A percentile compares a stretch with the other conserved stretches of the same genome.
Evolutionary conservation across 1,140 invertebrate species (phyloP).

Genomic region (Hetaerina americana): DNA sequence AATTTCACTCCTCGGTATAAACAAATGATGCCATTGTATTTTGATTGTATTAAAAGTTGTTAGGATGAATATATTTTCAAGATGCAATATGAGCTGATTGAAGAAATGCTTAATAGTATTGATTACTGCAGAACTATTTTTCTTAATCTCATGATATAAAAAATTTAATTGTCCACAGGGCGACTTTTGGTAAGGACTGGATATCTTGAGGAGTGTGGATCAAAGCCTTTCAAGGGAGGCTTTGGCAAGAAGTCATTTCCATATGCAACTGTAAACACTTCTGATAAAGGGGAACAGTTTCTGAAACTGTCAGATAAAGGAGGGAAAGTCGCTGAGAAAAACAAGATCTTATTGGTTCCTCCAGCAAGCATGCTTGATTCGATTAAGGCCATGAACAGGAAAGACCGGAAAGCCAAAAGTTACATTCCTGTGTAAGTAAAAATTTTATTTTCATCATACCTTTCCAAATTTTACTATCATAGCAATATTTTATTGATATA

Average conservation of each 20-base stretch:
- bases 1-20: too few species aligned
- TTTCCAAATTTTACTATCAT: too few species aligned
- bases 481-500: too few species aligned
- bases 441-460: too few species aligned
- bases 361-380: slow-evolving; percentile 6
- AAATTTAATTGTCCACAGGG: slow-evolving; percentile 19
- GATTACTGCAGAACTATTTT: background rate
- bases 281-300: slow-evolving; percentile 11
- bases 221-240: slow-evolving; percentile 4
- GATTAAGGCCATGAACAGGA: too few species aligned
- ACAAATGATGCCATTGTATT: too few species aligned
- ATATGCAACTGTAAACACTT: slow-evolving; percentile 7
- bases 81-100: slow-evolving; percentile 10
- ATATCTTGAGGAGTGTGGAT: slow-evolving; percentile 21
- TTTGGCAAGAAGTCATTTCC: slow-evolving; percentile 11
- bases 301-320: background rate
- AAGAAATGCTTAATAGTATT: slow-evolving; percentile 8
- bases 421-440: too few species aligned
- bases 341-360: background rate
- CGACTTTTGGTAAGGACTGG: slow-evolving; percentile 26
- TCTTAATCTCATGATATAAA: slow-evolving; percentile 4
- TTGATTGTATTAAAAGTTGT: too few species aligned
- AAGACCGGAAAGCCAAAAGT: too few species aligned
- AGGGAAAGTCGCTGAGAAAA: too few species aligned
- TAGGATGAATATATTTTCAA: too few species aligned